Base-by-base conservation (phyloP, 2,797 vertebrate species). In the Trematomus bernacchii region DNA sequence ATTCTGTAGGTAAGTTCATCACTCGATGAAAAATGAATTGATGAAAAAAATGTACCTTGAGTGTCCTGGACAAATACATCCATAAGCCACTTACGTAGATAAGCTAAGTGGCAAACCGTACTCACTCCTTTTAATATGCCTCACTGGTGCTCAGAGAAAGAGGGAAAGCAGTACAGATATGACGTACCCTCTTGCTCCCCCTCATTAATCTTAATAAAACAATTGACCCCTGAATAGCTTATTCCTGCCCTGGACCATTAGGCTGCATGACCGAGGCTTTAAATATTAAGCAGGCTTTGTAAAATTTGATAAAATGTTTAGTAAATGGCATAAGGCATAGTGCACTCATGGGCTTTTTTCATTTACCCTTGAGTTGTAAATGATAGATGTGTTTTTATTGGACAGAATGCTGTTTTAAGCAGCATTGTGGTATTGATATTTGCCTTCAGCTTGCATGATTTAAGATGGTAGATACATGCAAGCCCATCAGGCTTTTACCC, bases 131-230 rank as follows among this genome's bases (percentile, higher is more conserved):
- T 93, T 90, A 92, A 92, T 93, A 91, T 90, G 90, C 86, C 84
- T 88, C 84, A 77, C 82, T 87, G 80, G 76, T 59, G 71, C 89
- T 89, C 85, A 81, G 85, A 91, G 88, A 88, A 89, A 91, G 86
- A 83, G 62, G 88, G 80, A 79, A 91, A 89, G 89, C 85, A 69
- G 89, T 67, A 59, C 88, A 92, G 93, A 91, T 94, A 90, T 93
- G 90, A 93, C 78, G 89, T 93, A 90, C 89, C 93, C 89, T 93
- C 92, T 92, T 87, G 87, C 86, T 89, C 87, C 74, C 88, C 85
- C 84, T 94, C 93, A 94, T 95, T 95, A 92, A 92, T 95, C 94
- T 94, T 94, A 93, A 94, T 95, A 93, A 94, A 94, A 93, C 90
- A 91, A 93, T 93, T 95, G 94, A 95, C 93, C 93, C 91, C 89